Percentiles rank a stretch among this genome's conserved stretches.
These are phyloP conservation scores for Bombylius discolor DNA, from an alignment of 2,888 invertebrate species.

Conservation along the genomic window DNA sequence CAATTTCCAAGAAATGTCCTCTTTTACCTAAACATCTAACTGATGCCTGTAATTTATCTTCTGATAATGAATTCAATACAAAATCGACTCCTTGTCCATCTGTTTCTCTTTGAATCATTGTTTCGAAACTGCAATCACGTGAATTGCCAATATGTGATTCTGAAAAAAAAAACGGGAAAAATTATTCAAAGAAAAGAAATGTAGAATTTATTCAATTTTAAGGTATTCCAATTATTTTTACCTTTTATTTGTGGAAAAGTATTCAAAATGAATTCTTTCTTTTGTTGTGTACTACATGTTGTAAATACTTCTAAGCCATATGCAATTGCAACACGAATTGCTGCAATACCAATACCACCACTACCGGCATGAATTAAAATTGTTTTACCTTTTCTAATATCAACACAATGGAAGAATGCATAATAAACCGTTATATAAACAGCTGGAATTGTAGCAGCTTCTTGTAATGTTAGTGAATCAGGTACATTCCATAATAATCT, in stretches of 20 bases:
- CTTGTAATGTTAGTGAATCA: slow-evolving; percentile 55
- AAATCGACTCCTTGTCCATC: slow-evolving; percentile 81
- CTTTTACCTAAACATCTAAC: slow-evolving; percentile 45
- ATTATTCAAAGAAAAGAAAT: neutral
- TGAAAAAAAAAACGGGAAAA: slow-evolving; percentile 20
- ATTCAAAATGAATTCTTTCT: slow-evolving; percentile 47
- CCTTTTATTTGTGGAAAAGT: slow-evolving; percentile 43
- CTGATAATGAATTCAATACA: slow-evolving; percentile 81
- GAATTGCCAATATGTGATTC: slow-evolving; percentile 71
- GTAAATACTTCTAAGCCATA: slow-evolving; percentile 54
- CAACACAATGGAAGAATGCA: slow-evolving; percentile 32
- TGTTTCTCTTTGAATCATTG: slow-evolving; percentile 66
- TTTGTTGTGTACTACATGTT: slow-evolving; percentile 54
- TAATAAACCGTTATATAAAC: slow-evolving; percentile 57
- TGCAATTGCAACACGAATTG: slow-evolving; percentile 56
- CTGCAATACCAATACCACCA: slow-evolving; percentile 66
- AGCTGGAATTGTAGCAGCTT: slow-evolving; percentile 69
- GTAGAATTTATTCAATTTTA: no score
- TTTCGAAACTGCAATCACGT: slow-evolving; percentile 74
- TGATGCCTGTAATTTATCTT: slow-evolving; percentile 73
- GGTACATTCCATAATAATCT: slow-evolving; percentile 50
- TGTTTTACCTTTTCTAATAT: slow-evolving; percentile 31
- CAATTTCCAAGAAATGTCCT: slow-evolving; percentile 72
- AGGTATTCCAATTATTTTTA: slow-evolving; percentile 18
- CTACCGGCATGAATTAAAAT: slow-evolving; percentile 47